A percentile compares a stretch with the other conserved stretches of the same genome.
phyloP scores from a whole-genome alignment of 2,888 invertebrate species.

The Teleiodes luculella region DNA sequence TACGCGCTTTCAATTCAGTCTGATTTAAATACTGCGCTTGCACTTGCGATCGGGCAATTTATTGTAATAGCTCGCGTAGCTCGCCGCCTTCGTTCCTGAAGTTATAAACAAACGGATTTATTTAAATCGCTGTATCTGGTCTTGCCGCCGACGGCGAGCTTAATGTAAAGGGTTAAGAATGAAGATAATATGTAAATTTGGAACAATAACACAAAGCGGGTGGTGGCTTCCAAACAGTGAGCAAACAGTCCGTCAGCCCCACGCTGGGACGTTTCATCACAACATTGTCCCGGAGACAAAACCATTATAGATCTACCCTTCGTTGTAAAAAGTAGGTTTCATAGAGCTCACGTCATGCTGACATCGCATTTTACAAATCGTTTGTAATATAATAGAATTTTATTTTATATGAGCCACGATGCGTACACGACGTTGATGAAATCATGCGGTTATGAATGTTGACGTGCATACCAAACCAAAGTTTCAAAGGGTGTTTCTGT shows the following conservation, averaged over 20 bases:
- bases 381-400: slow-evolving; percentile 68
- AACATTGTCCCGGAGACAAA: slow-evolving; percentile 59
- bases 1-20: slow-evolving; percentile 38
- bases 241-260: slow-evolving; percentile 48
- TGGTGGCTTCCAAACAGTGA: slow-evolving; percentile 69
- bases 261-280: slow-evolving; percentile 69
- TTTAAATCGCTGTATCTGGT: slow-evolving; percentile 1
- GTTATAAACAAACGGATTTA: slow-evolving; percentile 1
- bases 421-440: slow-evolving; percentile 51
- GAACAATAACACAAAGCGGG: slow-evolving; percentile 46
- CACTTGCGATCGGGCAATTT: slow-evolving; percentile 42
- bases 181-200: slow-evolving; percentile 62
- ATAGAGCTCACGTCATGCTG: slow-evolving; percentile 69
- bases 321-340: slow-evolving; percentile 48
- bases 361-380: slow-evolving; percentile 70
- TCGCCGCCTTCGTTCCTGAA: slow-evolving; percentile 14
- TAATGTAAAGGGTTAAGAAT: slow-evolving; percentile 54
- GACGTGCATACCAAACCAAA: slow-evolving; percentile 54
- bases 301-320: slow-evolving; percentile 62
- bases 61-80: slow-evolving; percentile 36
- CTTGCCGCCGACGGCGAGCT: background rate
- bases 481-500: slow-evolving; percentile 53
- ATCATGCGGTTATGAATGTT: slow-evolving; percentile 63
- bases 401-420: slow-evolving; percentile 47
- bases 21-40: slow-evolving; percentile 45